Conservation (phyloP, 2,888 invertebrate species). For the Cheilosia scutellata region DNA sequence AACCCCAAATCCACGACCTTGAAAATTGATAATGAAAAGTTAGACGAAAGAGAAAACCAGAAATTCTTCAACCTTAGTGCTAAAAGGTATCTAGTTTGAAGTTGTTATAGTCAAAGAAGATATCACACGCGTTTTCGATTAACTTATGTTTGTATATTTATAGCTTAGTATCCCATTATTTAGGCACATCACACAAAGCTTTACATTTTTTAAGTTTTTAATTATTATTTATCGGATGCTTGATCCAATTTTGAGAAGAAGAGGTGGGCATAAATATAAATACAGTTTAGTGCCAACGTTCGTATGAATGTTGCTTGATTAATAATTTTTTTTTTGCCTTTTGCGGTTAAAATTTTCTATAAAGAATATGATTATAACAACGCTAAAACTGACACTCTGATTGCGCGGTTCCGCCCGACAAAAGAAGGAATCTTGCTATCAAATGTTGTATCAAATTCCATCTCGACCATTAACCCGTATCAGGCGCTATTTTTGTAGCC, state of each 20-base stretch:
- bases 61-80: conserved; percentile 22
- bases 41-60: conserved; percentile 33
- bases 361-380: no score
- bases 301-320: no score
- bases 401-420: neutral
- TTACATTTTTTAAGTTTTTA: neutral
- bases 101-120: conserved; percentile 8
- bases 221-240: neutral
- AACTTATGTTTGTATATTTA: neutral
- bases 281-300: no score
- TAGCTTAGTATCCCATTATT: conserved; percentile 6
- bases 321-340: no score
- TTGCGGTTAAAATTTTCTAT: no score
- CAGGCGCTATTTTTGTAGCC: no score
- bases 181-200: neutral
- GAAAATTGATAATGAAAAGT: conserved; percentile 54
- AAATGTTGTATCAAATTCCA: no score
- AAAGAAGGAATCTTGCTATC: neutral
- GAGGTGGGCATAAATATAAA: no score
- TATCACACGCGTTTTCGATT: conserved; percentile 31
- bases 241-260: neutral
- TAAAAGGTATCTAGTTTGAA: conserved; percentile 11
- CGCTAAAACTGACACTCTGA: no score
- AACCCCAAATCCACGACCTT: conserved; percentile 46
- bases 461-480: no score